Evolutionary conservation across 2,888 invertebrate genomes (phyloP).

Genomic region (Drosophila prostipennis): DNA sequence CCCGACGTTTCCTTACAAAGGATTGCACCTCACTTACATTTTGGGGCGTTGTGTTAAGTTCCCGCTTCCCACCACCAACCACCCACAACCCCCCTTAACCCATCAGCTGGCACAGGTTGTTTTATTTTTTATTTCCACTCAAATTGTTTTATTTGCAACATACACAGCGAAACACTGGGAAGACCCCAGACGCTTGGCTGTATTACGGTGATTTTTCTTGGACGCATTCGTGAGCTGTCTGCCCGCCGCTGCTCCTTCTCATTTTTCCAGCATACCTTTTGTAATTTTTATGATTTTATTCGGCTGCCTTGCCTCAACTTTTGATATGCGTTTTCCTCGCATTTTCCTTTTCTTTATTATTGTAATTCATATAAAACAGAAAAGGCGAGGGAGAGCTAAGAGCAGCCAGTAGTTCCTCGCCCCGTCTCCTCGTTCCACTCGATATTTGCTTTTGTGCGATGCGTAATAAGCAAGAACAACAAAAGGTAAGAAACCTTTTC

Average conservation of each 20-base stretch:
- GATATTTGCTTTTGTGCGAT: constrained; percentile 39
- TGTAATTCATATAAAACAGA: constrained; percentile 69
- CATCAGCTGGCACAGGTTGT: constrained; percentile 50
- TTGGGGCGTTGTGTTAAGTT: constrained; percentile 67
- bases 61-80: constrained; percentile 40
- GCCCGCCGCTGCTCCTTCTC: background rate
- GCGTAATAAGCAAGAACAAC: constrained; percentile 58
- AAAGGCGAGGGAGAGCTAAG: constrained; percentile 13
- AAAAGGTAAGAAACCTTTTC: constrained; percentile 64
- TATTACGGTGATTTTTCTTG: constrained; percentile 81
- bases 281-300: constrained; percentile 81
- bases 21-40: constrained; percentile 75
- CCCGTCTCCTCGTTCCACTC: constrained; percentile 13
- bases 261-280: constrained; percentile 71
- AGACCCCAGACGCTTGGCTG: constrained; percentile 61
- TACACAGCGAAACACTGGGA: constrained; percentile 26
- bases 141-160: constrained; percentile 78
- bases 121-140: constrained; percentile 79
- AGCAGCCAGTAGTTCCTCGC: constrained; percentile 14
- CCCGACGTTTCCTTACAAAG: constrained; percentile 64
- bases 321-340: constrained; percentile 46
- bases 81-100: constrained; percentile 7
- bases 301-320: constrained; percentile 42
- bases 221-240: constrained; percentile 72
- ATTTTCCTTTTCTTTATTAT: constrained; percentile 69